Evolutionary conservation across 2,797 vertebrate species (phyloP), one percentile per base, ranked within the genome.

Genomic region (Carduelis carduelis): DNA sequence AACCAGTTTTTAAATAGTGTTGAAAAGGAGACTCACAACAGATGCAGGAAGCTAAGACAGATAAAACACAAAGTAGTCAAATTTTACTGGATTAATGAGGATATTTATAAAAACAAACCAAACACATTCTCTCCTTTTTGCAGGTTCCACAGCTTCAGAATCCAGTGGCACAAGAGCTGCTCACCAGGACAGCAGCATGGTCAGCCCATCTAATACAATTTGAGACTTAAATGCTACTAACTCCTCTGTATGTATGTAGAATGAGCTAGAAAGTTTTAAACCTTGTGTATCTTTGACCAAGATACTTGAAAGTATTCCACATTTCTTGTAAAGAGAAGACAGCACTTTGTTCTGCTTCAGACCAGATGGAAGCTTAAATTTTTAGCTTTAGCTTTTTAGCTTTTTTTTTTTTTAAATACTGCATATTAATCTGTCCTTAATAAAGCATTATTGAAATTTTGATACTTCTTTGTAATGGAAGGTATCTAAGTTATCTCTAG

Each of bases 381-480:
- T 96, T 87, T 93, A 77, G 88, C 56, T 72, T 71, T 95, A 94
- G 94, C 68, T 79, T 82, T 87, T 87, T 94, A 95, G 86, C 80
- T 82, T 87, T 37, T 37, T 63, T 66, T 72, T 61, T 63, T 35
- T 34, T 63, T 35, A 77, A 96, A 88, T 84, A 88, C 95, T 88
- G 90, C 96, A 41, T 97, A 95, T 96, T 97, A 97, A 97, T 95
- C 97, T 94, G 91, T 96, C 84, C 94, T 98, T 98, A 97, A 98
- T 98, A 98, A 98, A 98, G 98, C 98, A 98, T 98, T 98, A 98
- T 97, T 97, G 97, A 96, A 95, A 97, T 94, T 66, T 93, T 83
- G 91, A 90, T 90, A 94, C 55, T 94, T 50, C 91, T 95, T 89
- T 92, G 95, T 55, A 83, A 92, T 63, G 44, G 77, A 93, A 96